Evolutionary conservation across 2,888 invertebrate species (phyloP).

Genomic region (Camptogramma bilineatum): DNA sequence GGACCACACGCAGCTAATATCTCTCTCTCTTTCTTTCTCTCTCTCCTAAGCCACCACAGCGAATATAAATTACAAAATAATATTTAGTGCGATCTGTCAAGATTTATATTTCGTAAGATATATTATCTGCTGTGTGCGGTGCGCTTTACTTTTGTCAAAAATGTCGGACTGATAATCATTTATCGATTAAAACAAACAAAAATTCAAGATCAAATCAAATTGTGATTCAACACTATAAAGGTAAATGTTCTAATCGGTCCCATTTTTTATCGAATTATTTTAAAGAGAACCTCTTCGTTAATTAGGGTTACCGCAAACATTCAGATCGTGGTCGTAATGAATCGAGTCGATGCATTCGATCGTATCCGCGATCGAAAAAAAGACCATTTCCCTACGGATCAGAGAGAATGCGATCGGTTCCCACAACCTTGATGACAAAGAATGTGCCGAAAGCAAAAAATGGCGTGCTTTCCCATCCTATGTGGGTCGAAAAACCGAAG

Average conservation of each 20-base stretch:
- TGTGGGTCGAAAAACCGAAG: slow-evolving; percentile 57
- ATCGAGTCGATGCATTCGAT: slow-evolving; percentile 77
- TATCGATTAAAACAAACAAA: too few species aligned
- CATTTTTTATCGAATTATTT: background rate
- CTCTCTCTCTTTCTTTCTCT: too few species aligned
- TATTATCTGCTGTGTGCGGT: too few species aligned
- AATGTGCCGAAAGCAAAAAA: slow-evolving; percentile 78
- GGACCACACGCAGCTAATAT: too few species aligned
- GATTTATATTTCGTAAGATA: too few species aligned
- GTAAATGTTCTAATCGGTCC: background rate
- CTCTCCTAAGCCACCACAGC: too few species aligned
- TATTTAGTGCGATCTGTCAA: too few species aligned
- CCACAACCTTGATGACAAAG: slow-evolving; percentile 77
- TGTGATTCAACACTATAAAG: too few species aligned
- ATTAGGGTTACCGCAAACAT: slow-evolving; percentile 69
- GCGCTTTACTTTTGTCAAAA: too few species aligned
- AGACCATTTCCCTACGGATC: slow-evolving; percentile 73
- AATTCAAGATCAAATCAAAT: too few species aligned
- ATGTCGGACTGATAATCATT: too few species aligned
- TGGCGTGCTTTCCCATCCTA: slow-evolving; percentile 78
- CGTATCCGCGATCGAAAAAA: slow-evolving; percentile 70
- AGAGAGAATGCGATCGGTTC: slow-evolving; percentile 79
- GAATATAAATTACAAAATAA: too few species aligned
- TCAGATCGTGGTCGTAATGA: slow-evolving; percentile 68
- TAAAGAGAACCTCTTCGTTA: slow-evolving; percentile 56